Evolutionary conservation across 1,140 invertebrate genomes (phyloP), one percentile per base, ranked within the genome.

Genomic region (Chelonus insularis): DNA sequence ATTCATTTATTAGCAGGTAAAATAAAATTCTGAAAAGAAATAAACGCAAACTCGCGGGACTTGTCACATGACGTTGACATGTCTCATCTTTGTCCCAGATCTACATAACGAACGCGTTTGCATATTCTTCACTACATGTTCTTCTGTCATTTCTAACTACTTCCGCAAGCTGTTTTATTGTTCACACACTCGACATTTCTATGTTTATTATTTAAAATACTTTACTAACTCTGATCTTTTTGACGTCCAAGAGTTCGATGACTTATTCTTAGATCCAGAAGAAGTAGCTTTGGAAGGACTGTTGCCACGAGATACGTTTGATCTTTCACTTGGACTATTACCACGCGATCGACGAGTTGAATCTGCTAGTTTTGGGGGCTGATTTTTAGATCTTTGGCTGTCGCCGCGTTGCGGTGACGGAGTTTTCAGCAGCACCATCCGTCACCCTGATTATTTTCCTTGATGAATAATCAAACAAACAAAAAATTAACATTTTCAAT

Each of bases 181-280:
- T 20, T 20, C 7, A 3, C 25, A 29, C 25, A 29, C 25, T 4
- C 25, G 25, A 29, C 25, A 34, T 18, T 9, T 12, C 25, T 54
- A 29, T 32, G 34, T 36, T 11, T 21, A 20, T 37, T 14, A 41
- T 57, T 41, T 29, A 29, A 29, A 29, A 29, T 29, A 29, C 25
- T 18, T 37, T 8, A 34, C 73, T 75, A 14, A 75, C 73, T 82
- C 80, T 71, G 73, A 81, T 60, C 79, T 79, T 57, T 71, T 66
- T 8, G 78, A 81, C 14, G 66, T 64, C 8, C 68, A 60, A 2
- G 72, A 47, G 47, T 8, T 68, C 72, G 41, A 48, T 34, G 50
- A 71, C 47, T 58, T 36, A 59, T 51, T 61, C 60, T 71, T 73
- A 20, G 61, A 54, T 5, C 62, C 54, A n/a, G 34, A 21, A 37